Conservation (phyloP, 2,797 vertebrate genomes). For the Urocyon cinereoargenteus region DNA sequence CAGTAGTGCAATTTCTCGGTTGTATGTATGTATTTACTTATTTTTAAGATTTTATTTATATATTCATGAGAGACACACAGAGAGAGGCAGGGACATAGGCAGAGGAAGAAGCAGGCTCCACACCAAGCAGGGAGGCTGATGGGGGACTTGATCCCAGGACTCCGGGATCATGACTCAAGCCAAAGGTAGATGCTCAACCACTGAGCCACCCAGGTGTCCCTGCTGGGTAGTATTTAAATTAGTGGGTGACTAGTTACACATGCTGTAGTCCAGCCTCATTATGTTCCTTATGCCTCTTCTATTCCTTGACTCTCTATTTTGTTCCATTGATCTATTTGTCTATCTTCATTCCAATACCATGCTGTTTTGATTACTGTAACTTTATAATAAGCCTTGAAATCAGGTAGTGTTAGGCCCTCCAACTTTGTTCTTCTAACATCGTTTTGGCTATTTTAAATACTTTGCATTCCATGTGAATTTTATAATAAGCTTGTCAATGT, state of each 20-base stretch:
- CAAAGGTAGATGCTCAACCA: too few relatives aligned
- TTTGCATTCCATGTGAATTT: neutral
- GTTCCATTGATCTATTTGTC: neutral
- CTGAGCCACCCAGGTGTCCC: too few relatives aligned
- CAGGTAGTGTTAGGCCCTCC: neutral
- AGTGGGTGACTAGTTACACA: neutral
- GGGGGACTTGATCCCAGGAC: too few relatives aligned
- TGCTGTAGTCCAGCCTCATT: neutral
- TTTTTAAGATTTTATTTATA: too few relatives aligned
- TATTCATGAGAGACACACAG: too few relatives aligned
- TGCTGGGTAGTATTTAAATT: neutral
- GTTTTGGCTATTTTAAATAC: neutral
- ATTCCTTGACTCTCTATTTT: neutral
- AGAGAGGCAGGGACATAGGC: too few relatives aligned
- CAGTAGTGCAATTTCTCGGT: too few relatives aligned
- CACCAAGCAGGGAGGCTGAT: too few relatives aligned
- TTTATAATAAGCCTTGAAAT: slow-evolving; percentile 6
- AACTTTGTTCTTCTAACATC: neutral
- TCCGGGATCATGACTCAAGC: too few relatives aligned
- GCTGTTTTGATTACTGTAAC: neutral
- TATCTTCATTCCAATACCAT: neutral
- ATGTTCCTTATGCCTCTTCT: neutral
- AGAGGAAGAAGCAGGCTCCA: too few relatives aligned
- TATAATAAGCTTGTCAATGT: neutral
- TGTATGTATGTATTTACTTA: too few relatives aligned